Evolutionary conservation across 2,888 invertebrate genomes (phyloP).

Genomic region (Hypena proboscidalis): DNA sequence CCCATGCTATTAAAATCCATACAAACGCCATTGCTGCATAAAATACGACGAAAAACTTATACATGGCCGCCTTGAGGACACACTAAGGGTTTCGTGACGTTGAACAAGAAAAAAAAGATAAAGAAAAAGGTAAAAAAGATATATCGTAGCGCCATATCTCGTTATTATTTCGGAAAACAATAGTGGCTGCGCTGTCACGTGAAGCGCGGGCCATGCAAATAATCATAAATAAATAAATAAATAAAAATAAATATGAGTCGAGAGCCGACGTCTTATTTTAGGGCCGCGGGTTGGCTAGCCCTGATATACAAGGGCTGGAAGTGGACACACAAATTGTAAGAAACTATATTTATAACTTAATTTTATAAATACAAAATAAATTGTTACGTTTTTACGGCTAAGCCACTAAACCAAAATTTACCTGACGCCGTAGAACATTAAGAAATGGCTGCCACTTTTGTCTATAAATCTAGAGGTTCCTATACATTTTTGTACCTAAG

Average conservation of each 20-base stretch:
- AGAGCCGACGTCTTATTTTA: conserved; percentile 77
- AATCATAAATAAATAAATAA: conserved; percentile 85
- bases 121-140: conserved; percentile 54
- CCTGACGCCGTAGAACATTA: too few relatives aligned
- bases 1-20: conserved; percentile 70
- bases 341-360: not conserved
- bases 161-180: conserved; percentile 82
- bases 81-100: conserved; percentile 64
- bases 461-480: too few relatives aligned
- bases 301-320: conserved; percentile 46
- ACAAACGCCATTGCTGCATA: conserved; percentile 72
- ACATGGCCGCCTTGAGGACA: conserved; percentile 41
- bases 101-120: conserved; percentile 52
- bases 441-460: too few relatives aligned
- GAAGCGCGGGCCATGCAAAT: conserved; percentile 82
- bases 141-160: conserved; percentile 77
- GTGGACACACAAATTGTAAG: conserved; percentile 14
- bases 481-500: too few relatives aligned
- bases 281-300: conserved; percentile 55
- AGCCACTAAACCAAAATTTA: too few relatives aligned
- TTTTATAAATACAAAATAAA: too few relatives aligned
- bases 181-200: conserved; percentile 80
- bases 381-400: too few relatives aligned
- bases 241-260: conserved; percentile 82
- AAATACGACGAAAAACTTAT: conserved; percentile 59